These are phyloP conservation scores for Bruchidius siliquastri DNA, from an alignment of 2,888 invertebrate genomes.

Conservation along the genomic window DNA sequence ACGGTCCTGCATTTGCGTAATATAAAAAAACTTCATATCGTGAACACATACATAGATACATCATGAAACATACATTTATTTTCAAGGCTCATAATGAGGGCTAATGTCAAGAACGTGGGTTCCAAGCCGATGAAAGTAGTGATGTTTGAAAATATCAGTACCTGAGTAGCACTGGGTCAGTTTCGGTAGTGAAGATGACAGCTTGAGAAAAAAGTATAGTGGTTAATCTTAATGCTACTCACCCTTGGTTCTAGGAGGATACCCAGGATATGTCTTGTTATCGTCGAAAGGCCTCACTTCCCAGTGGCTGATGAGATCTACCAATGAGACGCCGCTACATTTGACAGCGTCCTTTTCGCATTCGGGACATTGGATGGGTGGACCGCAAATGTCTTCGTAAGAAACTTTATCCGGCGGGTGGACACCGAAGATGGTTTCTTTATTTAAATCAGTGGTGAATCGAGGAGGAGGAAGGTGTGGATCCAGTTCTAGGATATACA, in stretches of 20 bases:
- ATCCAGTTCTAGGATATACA: constrained; percentile 41
- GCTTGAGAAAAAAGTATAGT: too few species aligned
- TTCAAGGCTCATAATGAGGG: too few species aligned
- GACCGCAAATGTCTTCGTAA: constrained; percentile 58
- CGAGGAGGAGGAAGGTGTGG: constrained; percentile 43
- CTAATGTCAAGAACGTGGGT: too few species aligned
- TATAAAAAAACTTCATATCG: too few species aligned
- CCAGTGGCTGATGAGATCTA: constrained; percentile 54
- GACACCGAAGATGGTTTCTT: constrained; percentile 51
- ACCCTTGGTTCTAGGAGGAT: constrained; percentile 52
- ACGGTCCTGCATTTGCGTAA: too few species aligned
- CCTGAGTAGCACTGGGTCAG: too few species aligned
- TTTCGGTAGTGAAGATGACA: too few species aligned
- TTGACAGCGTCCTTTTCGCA: constrained; percentile 55
- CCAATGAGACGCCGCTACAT: constrained; percentile 55
- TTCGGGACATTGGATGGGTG: constrained; percentile 56
- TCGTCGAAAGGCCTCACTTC: constrained; percentile 55
- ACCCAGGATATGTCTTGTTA: constrained; percentile 56
- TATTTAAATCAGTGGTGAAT: constrained; percentile 34
- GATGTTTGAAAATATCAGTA: too few species aligned
- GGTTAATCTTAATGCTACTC: constrained; percentile 11
- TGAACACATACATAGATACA: too few species aligned
- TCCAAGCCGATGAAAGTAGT: too few species aligned
- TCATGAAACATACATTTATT: too few species aligned
- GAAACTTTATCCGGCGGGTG: constrained; percentile 57